Evolutionary conservation across 2,888 invertebrate species (phyloP).

Genomic region (Plagodis dolabraria): DNA sequence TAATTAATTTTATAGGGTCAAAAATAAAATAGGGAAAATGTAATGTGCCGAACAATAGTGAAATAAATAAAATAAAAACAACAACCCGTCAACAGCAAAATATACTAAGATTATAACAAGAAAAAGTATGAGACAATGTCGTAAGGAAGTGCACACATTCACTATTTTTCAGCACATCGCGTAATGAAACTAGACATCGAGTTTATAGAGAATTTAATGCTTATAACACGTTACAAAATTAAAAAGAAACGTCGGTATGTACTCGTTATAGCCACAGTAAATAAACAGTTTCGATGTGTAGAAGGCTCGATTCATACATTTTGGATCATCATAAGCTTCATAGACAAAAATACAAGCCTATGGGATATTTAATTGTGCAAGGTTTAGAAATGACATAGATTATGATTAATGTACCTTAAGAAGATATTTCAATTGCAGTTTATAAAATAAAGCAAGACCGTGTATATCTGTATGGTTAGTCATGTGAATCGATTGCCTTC

Average conservation of each 20-base stretch:
- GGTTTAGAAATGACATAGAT: too few species aligned
- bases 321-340: too few species aligned
- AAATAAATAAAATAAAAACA: constrained; percentile 77
- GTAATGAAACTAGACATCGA: constrained; percentile 59
- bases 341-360: too few species aligned
- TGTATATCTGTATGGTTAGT: background rate
- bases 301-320: constrained; percentile 6
- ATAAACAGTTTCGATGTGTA: background rate
- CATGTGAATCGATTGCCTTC: constrained; percentile 9
- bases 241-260: constrained; percentile 19
- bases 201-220: constrained; percentile 67
- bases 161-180: constrained; percentile 84
- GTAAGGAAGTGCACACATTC: constrained; percentile 81
- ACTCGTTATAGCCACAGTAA: constrained; percentile 18
- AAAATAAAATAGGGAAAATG: constrained; percentile 54
- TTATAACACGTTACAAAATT: constrained; percentile 54
- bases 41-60: constrained; percentile 94
- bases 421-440: too few species aligned
- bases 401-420: too few species aligned
- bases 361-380: too few species aligned
- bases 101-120: constrained; percentile 47
- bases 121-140: constrained; percentile 49
- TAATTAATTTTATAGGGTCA: constrained; percentile 24
- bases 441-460: too few species aligned
- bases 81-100: constrained; percentile 50